Conservation (phyloP, 2,888 invertebrate species). For the Dromius quadrimaculatus region DNA sequence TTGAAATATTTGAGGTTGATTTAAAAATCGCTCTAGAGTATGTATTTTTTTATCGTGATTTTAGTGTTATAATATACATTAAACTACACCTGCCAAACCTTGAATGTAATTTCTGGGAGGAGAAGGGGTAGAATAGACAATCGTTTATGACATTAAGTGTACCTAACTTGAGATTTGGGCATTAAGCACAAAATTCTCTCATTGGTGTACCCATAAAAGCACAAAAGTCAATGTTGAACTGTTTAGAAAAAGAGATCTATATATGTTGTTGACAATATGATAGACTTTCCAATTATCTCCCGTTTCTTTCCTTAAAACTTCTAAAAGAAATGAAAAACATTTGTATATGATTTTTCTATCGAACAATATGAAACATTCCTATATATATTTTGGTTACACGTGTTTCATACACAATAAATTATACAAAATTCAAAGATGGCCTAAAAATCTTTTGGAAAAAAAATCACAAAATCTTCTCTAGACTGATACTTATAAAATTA, state of each 20-base stretch:
- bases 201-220: slow-evolving; percentile 38
- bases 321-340: not conserved
- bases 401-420: not conserved
- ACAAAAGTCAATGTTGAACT: slow-evolving; percentile 36
- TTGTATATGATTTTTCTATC: slow-evolving; percentile 26
- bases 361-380: no score
- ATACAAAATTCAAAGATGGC: slow-evolving; percentile 22
- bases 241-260: slow-evolving; percentile 40
- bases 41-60: slow-evolving; percentile 16
- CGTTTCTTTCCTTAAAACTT: slow-evolving; percentile 24
- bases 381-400: slow-evolving; percentile 2
- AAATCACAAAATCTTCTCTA: slow-evolving; percentile 29
- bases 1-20: not conserved
- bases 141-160: slow-evolving; percentile 34
- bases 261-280: slow-evolving; percentile 33
- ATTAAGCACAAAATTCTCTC: slow-evolving; percentile 16
- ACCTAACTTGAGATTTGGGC: slow-evolving; percentile 22
- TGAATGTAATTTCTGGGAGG: slow-evolving; percentile 13
- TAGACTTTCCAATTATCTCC: slow-evolving; percentile 22
- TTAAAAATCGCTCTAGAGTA: slow-evolving; percentile 14
- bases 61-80: slow-evolving; percentile 6
- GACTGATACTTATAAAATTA: slow-evolving; percentile 33
- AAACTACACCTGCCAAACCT: slow-evolving; percentile 18
- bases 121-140: slow-evolving; percentile 28
- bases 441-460: slow-evolving; percentile 26